Base-by-base conservation (phyloP, 2,113 vertebrate genomes). In the Trogon surrucura region DNA sequence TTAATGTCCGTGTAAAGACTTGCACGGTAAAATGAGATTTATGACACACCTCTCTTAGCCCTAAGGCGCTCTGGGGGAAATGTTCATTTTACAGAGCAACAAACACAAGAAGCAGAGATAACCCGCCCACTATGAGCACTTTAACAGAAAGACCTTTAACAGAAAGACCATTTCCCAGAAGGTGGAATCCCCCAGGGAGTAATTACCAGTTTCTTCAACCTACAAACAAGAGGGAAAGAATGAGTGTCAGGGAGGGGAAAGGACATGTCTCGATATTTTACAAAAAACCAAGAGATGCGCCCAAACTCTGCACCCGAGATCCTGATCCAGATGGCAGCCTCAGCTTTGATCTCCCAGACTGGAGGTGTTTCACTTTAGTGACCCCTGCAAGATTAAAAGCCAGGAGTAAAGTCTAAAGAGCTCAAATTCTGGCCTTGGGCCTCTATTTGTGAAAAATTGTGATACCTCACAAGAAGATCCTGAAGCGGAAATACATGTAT, bases 71-170 rank as follows among this genome's bases (percentile, higher is more conserved):
- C 87, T 83, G 53, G 41, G 75, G 53, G 25, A 92, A 89, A 64
- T 20, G 15, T 30, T 69, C 7, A 0, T 36, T 74, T 57, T 38
- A 27, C 41, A 57, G 38, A 89, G 80, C 72, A 79, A 20, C 1
- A 50, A 75, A 44, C 57, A 87, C 34, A n/a, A 91, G 65, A 36
- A 72, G 45, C 53, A 54, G 72, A 72, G 70, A 18, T 45, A 70
- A 75, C 17, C 34, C 0, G 0, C 45, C 50, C 34, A 38, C 30
- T 21, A 1, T 1, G 7, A 75, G 22, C 57, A 23, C 21, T 77
- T 79, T 36, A 9, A 36, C 36, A 36, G 36, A 36, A 36, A 36
- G 36, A 36, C 36, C 57, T 88, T 64, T 51, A 89, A 62, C 20
- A 66, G 25, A 80, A 80, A 88, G 41, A 51, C 9, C 45, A 30